Evolutionary conservation across 1,140 invertebrate species (phyloP).

Genomic region (Drosophila neocordata): DNA sequence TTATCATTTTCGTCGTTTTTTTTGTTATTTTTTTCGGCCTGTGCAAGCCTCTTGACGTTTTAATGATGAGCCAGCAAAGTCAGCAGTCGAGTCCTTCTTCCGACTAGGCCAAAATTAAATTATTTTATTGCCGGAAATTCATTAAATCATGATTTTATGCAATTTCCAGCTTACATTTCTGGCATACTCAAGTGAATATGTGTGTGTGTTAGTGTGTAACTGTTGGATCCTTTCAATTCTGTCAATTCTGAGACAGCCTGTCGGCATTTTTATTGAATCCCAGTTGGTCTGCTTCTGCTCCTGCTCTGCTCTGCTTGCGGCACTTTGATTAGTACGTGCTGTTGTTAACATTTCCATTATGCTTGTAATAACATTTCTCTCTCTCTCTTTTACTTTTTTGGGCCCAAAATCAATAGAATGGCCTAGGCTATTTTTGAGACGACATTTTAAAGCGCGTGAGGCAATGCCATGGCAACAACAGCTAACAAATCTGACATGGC

Average conservation of each 20-base stretch:
- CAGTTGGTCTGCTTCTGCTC: background rate
- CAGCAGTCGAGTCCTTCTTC: constrained; percentile 18
- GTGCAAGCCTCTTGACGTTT: constrained; percentile 67
- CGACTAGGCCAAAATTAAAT: constrained; percentile 67
- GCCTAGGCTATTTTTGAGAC: constrained; percentile 41
- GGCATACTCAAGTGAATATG: constrained; percentile 44
- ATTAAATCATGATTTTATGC: constrained; percentile 69
- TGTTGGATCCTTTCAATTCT: constrained; percentile 35
- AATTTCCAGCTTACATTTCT: constrained; percentile 59
- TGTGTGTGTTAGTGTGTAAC: constrained; percentile 14
- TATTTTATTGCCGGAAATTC: constrained; percentile 79
- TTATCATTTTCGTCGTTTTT: background rate
- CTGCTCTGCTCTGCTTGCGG: constrained; percentile 14
- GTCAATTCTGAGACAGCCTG: constrained; percentile 34
- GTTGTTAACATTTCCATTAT: constrained; percentile 57
- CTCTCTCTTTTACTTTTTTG: constrained; percentile 21
- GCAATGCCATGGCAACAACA: constrained; percentile 10
- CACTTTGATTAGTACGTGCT: constrained; percentile 62
- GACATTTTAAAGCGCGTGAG: constrained; percentile 40
- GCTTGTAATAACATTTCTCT: constrained; percentile 60
- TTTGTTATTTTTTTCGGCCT: constrained; percentile 27
- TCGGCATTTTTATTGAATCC: constrained; percentile 48
- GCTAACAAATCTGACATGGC: constrained; percentile 12
- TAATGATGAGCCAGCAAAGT: constrained; percentile 64
- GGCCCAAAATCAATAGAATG: constrained; percentile 33